Evolutionary conservation across 2,888 invertebrate genomes (phyloP).

Genomic region (Andrena minutula): DNA sequence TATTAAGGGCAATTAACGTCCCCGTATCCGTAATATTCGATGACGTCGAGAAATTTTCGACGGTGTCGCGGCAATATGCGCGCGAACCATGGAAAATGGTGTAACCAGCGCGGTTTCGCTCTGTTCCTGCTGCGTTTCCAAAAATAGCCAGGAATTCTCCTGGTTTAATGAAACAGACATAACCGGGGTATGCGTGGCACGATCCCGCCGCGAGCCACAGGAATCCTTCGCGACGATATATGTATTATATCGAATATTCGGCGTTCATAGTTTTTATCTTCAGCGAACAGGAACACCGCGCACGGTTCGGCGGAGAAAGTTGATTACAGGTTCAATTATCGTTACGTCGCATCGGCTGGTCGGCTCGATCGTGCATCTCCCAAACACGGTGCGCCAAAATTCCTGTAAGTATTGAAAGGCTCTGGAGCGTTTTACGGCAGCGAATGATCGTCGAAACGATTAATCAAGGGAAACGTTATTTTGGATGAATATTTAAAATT

Average conservation of each 20-base stretch:
- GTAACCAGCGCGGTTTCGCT: conserved; percentile 59
- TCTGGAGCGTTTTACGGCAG: neutral
- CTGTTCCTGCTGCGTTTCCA: conserved; percentile 48
- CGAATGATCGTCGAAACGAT: too few species aligned
- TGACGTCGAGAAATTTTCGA: conserved; percentile 62
- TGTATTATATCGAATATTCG: conserved; percentile 65
- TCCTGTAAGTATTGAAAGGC: neutral
- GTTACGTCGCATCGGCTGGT: neutral
- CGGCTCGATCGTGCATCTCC: neutral
- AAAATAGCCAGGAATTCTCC: conserved; percentile 68
- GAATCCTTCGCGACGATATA: conserved; percentile 59
- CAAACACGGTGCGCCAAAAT: neutral
- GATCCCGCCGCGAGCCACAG: conserved; percentile 49
- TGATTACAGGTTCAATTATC: conserved; percentile 30
- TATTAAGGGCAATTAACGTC: conserved; percentile 74
- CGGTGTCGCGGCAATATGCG: conserved; percentile 42
- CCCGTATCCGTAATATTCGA: conserved; percentile 60
- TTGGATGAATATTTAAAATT: too few species aligned
- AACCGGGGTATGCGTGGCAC: conserved; percentile 59
- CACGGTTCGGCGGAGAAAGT: conserved; percentile 12
- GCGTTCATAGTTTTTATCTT: conserved; percentile 54
- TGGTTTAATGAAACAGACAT: conserved; percentile 72
- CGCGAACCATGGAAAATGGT: conserved; percentile 51
- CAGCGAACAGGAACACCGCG: neutral
- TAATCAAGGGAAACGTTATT: too few species aligned